Percentiles rank a stretch among this genome's conserved stretches.
These are phyloP conservation scores for Sarcophaga subvicina DNA, from an alignment of 2,888 invertebrate species.

Conservation along the genomic window DNA sequence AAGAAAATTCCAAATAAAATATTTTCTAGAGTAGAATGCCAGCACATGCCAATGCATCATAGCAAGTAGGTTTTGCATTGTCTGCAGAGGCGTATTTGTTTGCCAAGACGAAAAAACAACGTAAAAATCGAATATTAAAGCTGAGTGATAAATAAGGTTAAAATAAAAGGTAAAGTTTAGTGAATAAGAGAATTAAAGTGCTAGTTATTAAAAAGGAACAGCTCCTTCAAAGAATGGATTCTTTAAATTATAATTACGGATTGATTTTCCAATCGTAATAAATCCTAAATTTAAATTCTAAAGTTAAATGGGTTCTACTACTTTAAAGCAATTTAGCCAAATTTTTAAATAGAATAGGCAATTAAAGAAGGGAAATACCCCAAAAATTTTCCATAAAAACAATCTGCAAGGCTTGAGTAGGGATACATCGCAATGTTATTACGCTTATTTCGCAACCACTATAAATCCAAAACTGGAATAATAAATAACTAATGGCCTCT, in stretches of 20 bases:
- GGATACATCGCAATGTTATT: too few relatives aligned
- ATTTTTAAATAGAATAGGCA: too few relatives aligned
- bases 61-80: slow-evolving; percentile 56
- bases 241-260: background rate
- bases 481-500: too few relatives aligned
- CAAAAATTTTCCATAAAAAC: too few relatives aligned
- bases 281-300: too few relatives aligned
- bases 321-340: too few relatives aligned
- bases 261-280: too few relatives aligned
- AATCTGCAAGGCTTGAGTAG: too few relatives aligned
- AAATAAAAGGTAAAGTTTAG: slow-evolving; percentile 11
- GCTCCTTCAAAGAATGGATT: slow-evolving; percentile 20
- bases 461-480: too few relatives aligned
- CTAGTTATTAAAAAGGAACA: background rate
- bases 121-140: slow-evolving; percentile 11
- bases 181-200: background rate
- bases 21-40: slow-evolving; percentile 8
- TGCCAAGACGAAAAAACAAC: slow-evolving; percentile 35
- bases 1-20: slow-evolving; percentile 24
- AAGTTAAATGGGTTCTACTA: too few relatives aligned
- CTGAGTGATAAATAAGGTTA: slow-evolving; percentile 46
- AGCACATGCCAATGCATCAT: slow-evolving; percentile 59
- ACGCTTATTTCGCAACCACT: too few relatives aligned
- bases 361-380: too few relatives aligned
- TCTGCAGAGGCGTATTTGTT: slow-evolving; percentile 67